Evolutionary conservation across 2,888 invertebrate species (phyloP).

Genomic region (Ophonus ardosiacus): DNA sequence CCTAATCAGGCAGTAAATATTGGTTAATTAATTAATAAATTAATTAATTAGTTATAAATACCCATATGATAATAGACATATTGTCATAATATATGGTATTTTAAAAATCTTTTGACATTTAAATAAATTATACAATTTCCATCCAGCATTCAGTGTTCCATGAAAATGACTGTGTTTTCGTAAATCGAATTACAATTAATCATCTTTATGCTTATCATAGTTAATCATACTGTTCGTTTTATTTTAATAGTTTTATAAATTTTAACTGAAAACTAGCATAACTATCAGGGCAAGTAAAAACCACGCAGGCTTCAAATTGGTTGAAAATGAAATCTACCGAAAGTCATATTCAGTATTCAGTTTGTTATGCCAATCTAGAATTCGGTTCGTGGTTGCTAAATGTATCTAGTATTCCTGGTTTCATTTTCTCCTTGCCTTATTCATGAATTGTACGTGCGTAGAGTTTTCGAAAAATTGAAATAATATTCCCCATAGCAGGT

Average conservation of each 20-base stretch:
- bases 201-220: not conserved
- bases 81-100: not conserved
- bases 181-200: slow-evolving; percentile 9
- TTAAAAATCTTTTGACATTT: slow-evolving; percentile 12
- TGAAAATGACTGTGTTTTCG: not conserved
- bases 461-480: slow-evolving; percentile 59
- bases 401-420: slow-evolving; percentile 54
- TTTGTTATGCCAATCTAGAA: slow-evolving; percentile 17
- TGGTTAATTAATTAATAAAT: slow-evolving; percentile 38
- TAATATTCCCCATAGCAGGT: slow-evolving; percentile 34
- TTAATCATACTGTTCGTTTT: too few relatives aligned
- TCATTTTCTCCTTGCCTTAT: slow-evolving; percentile 57
- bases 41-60: slow-evolving; percentile 38
- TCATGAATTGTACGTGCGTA: slow-evolving; percentile 58
- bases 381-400: slow-evolving; percentile 38
- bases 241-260: too few relatives aligned
- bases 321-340: not conserved
- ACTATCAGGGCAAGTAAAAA: too few relatives aligned
- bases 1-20: slow-evolving; percentile 27
- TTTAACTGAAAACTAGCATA: too few relatives aligned
- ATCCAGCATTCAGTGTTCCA: not conserved
- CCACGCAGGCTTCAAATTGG: too few relatives aligned
- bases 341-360: not conserved
- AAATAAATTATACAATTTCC: not conserved
- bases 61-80: slow-evolving; percentile 41